Conservation (phyloP, 2,797 vertebrate genomes). For the Macropodus opercularis region DNA sequence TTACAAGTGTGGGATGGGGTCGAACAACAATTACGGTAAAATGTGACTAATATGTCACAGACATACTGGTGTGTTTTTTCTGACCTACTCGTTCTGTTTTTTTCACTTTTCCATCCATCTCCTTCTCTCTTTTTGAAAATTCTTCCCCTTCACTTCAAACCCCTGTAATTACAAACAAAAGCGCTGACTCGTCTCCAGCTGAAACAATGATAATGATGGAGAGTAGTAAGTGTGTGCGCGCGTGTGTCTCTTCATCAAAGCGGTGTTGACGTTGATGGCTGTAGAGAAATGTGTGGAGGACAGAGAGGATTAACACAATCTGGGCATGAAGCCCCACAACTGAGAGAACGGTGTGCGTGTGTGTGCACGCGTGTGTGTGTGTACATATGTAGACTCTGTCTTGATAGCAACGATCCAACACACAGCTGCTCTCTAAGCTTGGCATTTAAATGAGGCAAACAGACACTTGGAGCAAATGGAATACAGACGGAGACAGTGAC, state of each 20-base stretch:
- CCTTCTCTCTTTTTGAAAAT: conserved; percentile 71
- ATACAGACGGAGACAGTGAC: conserved; percentile 64
- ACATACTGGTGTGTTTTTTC: conserved; percentile 76
- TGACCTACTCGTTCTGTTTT: conserved; percentile 62
- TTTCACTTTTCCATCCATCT: conserved; percentile 72
- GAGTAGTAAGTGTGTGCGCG: conserved; percentile 58
- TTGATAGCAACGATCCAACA: conserved; percentile 75
- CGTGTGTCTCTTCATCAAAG: conserved; percentile 73
- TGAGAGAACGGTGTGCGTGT: conserved; percentile 50
- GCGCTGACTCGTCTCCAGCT: conserved; percentile 81
- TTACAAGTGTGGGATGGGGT: conserved; percentile 81
- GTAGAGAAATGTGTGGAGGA: conserved; percentile 76
- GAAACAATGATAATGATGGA: conserved; percentile 83
- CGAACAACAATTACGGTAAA: conserved; percentile 87
- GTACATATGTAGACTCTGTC: conserved; percentile 68
- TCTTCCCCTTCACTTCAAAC: conserved; percentile 79
- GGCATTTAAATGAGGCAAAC: conserved; percentile 74
- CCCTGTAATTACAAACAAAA: conserved; percentile 87
- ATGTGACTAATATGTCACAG: conserved; percentile 87
- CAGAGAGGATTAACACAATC: conserved; percentile 82
- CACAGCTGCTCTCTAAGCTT: conserved; percentile 76
- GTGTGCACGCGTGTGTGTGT: conserved; percentile 35
- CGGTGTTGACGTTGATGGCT: conserved; percentile 72
- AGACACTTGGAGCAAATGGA: conserved; percentile 71
- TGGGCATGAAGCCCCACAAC: conserved; percentile 72